Evolutionary conservation across 2,888 invertebrate genomes (phyloP), one percentile per base, ranked within the genome.

Genomic region (Galeopsomyia nigrocyanea): DNA sequence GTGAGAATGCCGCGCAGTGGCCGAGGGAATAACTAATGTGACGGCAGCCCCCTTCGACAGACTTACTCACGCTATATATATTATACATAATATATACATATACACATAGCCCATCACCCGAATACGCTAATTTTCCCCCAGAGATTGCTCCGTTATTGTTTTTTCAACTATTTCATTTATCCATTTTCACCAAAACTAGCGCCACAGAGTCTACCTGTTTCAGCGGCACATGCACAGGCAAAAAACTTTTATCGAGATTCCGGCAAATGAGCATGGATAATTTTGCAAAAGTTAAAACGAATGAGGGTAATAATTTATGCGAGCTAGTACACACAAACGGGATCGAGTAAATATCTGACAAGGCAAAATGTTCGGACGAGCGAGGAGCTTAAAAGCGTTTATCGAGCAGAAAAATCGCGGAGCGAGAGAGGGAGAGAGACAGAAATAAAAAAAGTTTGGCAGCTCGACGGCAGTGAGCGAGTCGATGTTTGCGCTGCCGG

Each of bases 1-100:
- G 82, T 81, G 82, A 82, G 81, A 84, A 82, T 78, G 78, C 79
- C 78, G 71, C 78, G 71, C 73, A 75, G 74, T 58, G 68, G 73
- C 66, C 68, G 79, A 78, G 79, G 78, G 75, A 75, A 75, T 75
- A 75, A 73, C 75, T 75, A 73, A 75, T 75, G 75, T 67, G 72
- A 73, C 67, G 66, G 71, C 62, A 49, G 57, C 22, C 68, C 71
- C 73, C 68, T 69, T 64, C 72, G 67, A 58, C 72, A 51, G 68
- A 63, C 56, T 31, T 39, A 17, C 61, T 7, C 21, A 21, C 53
- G 5, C 26, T 26, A n/a, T n/a, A n/a, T n/a, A n/a, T n/a, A n/a
- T n/a, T n/a, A n/a, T n/a, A n/a, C n/a, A n/a, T n/a, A n/a, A n/a
- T n/a, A n/a, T n/a, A 22, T 13, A 62, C 56, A 58, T 16, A 51